A percentile compares a stretch with the other conserved stretches of the same genome.
Conservation (phyloP, 2,888 invertebrate genomes). For the Oscheius sp. region DNA sequence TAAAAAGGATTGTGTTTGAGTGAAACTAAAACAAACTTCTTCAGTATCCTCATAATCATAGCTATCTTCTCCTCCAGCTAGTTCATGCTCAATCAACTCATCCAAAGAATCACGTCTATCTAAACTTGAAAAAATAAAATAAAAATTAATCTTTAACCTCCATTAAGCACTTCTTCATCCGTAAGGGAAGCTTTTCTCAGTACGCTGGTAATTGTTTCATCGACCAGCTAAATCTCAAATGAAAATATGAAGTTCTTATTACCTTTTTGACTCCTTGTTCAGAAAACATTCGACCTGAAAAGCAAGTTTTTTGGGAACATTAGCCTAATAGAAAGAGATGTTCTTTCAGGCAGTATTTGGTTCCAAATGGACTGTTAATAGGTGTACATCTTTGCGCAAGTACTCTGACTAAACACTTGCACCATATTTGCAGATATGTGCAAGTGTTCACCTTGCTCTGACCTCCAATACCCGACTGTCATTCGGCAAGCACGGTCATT, state of each 20-base stretch:
- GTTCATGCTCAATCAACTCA: slow-evolving; percentile 36
- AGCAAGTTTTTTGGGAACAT: background rate
- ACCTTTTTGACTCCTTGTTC: slow-evolving; percentile 24
- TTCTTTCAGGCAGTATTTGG: background rate
- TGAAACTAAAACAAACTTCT: slow-evolving; percentile 28
- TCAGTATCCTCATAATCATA: slow-evolving; percentile 40
- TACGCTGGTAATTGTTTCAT: slow-evolving; percentile 33
- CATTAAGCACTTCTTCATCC: background rate
- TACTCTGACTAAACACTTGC: slow-evolving; percentile 25
- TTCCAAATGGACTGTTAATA: background rate
- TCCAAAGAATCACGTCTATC: slow-evolving; percentile 20
- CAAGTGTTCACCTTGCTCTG: slow-evolving; percentile 16
- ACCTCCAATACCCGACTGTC: slow-evolving; percentile 18
- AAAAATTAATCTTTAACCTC: background rate
- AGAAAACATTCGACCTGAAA: slow-evolving; percentile 3
- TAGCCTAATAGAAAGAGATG: background rate
- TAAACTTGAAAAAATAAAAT: background rate
- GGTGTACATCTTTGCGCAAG: background rate
- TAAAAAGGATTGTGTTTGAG: too few relatives aligned
- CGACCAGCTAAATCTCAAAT: slow-evolving; percentile 35
- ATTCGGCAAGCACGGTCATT: slow-evolving; percentile 19
- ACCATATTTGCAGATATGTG: slow-evolving; percentile 23
- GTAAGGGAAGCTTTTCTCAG: slow-evolving; percentile 1
- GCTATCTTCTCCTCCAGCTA: background rate
- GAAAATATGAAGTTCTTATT: background rate